Conservation (phyloP, 2,888 invertebrate genomes). For the Sussaba pulchella region DNA sequence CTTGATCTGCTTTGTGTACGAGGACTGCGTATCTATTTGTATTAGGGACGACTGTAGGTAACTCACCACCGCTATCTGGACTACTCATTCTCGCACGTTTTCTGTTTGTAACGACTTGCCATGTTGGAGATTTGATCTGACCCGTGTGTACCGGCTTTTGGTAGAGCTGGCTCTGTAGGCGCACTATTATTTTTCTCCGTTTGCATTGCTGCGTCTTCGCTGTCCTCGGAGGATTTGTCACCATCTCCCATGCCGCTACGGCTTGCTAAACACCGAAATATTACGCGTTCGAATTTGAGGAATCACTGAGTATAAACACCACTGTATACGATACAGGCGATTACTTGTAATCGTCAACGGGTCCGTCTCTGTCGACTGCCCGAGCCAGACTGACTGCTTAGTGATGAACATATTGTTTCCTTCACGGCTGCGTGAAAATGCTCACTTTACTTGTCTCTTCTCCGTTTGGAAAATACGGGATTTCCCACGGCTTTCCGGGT, state of each 20-base stretch:
- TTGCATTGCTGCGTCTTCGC: constrained; percentile 11
- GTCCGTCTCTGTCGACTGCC: background rate
- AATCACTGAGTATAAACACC: too few relatives aligned
- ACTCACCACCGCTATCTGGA: constrained; percentile 31
- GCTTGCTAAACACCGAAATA: too few relatives aligned
- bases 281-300: constrained; percentile 3
- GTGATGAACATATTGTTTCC: too few relatives aligned
- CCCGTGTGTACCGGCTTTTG: constrained; percentile 13
- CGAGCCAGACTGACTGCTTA: too few relatives aligned
- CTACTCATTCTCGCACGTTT: constrained; percentile 29
- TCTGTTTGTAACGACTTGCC: background rate
- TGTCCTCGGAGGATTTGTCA: constrained; percentile 31
- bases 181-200: constrained; percentile 34
- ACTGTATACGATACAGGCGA: constrained; percentile 6
- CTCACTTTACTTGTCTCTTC: too few relatives aligned
- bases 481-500: too few relatives aligned
- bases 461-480: too few relatives aligned
- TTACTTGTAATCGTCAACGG: constrained; percentile 3
- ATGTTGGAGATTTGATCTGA: constrained; percentile 31
- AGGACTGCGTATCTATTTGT: constrained; percentile 43
- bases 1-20: constrained; percentile 23
- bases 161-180: constrained; percentile 10
- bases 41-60: constrained; percentile 19
- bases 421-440: too few relatives aligned
- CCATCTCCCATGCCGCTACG: constrained; percentile 27